Evolutionary conservation across 2,797 vertebrate species (phyloP), one percentile per base, ranked within the genome.

Genomic region (Falco biarmicus): DNA sequence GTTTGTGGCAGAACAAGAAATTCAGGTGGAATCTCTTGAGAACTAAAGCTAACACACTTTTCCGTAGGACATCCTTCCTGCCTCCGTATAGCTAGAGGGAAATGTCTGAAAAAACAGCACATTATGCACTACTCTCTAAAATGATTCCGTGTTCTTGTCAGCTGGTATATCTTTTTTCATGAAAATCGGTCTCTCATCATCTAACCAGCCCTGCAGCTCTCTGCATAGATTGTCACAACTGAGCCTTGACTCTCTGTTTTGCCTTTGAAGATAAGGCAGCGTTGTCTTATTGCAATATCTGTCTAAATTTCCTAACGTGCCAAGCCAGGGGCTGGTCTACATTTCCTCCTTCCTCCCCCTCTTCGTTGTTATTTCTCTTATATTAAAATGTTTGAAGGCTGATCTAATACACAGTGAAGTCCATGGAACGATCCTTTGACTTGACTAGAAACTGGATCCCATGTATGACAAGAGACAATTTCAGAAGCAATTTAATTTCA

Each of bases 201-300:
- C 80, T 90, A 93, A 90, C 75, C 76, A 95, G 73, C 95, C 93
- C 95, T 91, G 73, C 84, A 96, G 94, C 83, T 56, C 60, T 85
- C 57, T 92, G 87, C 84, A 73, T 41, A 95, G 94, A 94, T 90
- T 85, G 95, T 57, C 57, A 16, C 60, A 93, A 92, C 68, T n/a
- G 61, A 96, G 91, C 37, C 70, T 83, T 85, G 78, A 86, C 59
- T 96, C 34, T 25, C 77, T n/a, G 20, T 89, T 93, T 94, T 80
- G 92, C 87, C 93, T 95, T 93, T 97, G 92, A 94, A 94, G 95
- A 96, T 97, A 97, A 96, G 86, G 77, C 84, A 65, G 85, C 0
- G 0, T 61, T 37, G 74, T 77, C 53, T 85, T 95, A 81, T 7
- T 93, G 25, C 86, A 76, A 11, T 90, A 90, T 89, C 86, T 83